Evolutionary conservation across 2,113 vertebrate species (phyloP).

Genomic region (Stomatorhinus ivindoensis): DNA sequence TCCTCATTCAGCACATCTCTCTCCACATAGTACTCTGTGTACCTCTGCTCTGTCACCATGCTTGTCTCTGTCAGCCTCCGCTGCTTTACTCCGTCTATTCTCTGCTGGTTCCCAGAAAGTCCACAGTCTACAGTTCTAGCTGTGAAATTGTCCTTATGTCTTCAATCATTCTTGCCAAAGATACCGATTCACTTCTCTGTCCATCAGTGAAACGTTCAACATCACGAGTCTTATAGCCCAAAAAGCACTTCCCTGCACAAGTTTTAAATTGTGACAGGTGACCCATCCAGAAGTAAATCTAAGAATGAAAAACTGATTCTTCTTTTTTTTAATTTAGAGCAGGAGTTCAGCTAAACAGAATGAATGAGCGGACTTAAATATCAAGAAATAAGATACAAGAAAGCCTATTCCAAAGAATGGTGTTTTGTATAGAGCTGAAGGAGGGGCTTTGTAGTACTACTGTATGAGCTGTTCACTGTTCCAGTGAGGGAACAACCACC

Average conservation of each 20-base stretch:
- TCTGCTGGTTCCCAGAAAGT: background rate
- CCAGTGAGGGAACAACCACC: background rate
- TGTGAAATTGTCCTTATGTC: background rate
- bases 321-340: background rate
- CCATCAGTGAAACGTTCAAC: background rate
- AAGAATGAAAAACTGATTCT: background rate
- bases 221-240: background rate
- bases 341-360: background rate
- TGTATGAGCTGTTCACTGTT: background rate
- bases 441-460: background rate
- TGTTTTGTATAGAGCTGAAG: background rate
- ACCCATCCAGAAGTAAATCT: background rate
- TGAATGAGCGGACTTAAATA: background rate
- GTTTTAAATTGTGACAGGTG: background rate
- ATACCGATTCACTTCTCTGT: background rate
- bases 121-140: background rate
- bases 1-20: conserved; percentile 68
- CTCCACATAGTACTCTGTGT: conserved; percentile 46
- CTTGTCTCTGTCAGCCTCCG: background rate
- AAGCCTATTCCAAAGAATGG: background rate
- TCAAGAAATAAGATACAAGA: conserved; percentile 12
- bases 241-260: background rate
- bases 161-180: background rate
- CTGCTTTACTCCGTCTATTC: background rate
- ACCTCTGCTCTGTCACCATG: conserved; percentile 38